phyloP scores from a whole-genome alignment of 2,797 vertebrate genomes.

The Setipinna tenuifilis region DNA sequence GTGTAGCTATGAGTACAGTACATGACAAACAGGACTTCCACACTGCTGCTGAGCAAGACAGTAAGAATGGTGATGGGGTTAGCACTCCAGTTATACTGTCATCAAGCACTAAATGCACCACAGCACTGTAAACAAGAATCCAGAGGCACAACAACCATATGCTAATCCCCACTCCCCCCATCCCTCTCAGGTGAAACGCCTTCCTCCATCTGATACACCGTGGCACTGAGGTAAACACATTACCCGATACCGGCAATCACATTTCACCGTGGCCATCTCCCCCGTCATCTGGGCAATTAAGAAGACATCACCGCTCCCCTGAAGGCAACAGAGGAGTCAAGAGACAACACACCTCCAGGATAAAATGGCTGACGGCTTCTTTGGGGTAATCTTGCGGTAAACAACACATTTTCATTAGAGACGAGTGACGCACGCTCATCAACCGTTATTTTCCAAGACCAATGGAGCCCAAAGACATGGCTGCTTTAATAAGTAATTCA shows the following conservation, averaged over 20 bases:
- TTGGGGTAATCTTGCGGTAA: neutral
- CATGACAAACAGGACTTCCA: too few relatives aligned
- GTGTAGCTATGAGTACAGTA: too few relatives aligned
- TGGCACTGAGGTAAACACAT: constrained; percentile 6
- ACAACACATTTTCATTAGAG: neutral
- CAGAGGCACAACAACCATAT: neutral
- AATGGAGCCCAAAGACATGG: constrained; percentile 17
- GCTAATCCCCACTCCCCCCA: neutral
- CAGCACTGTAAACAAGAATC: neutral
- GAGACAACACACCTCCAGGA: neutral
- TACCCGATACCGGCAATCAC: neutral
- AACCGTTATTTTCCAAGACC: constrained; percentile 26
- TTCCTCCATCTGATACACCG: neutral
- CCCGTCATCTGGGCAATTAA: neutral
- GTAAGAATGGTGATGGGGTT: neutral
- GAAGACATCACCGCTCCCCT: neutral
- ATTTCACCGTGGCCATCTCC: neutral
- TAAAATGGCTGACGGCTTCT: neutral
- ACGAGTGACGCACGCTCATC: neutral
- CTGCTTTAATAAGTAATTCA: constrained; percentile 43
- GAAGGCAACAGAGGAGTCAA: too few relatives aligned
- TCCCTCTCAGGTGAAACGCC: neutral
- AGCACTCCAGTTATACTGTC: neutral
- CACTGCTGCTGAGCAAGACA: too few relatives aligned
- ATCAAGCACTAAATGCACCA: neutral